Base-by-base conservation (phyloP, 2,797 vertebrate genomes). In the Cynopterus sphinx region DNA sequence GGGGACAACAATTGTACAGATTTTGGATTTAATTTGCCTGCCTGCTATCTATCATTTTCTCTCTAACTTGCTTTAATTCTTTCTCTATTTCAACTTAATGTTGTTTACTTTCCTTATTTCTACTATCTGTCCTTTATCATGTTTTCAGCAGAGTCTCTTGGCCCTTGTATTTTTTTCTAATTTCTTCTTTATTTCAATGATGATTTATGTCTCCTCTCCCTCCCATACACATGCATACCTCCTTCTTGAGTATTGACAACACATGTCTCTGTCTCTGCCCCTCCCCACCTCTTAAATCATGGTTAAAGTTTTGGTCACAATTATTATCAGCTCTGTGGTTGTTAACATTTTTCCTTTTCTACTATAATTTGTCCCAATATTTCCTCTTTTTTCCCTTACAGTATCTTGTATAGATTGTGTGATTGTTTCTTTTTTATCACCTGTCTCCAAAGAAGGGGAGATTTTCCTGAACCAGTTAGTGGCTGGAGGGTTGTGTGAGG, bases 41-140 rank as follows among this genome's bases (percentile, higher is more conserved):
- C 67, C 77, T 22, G 17, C 83, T 59, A 90, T 89, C 85, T 53
- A 92, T 94, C 93, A 96, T 92, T 94, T 94, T 96, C 74, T 65
- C 65, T 94, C 75, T 95, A 74, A 92, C 71, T 83, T 95, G 51
- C 83, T 93, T 93, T 89, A 82, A 51, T 82, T 63, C 65, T 94
- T 61, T 96, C 88, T 94, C 68, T 74, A 57, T 75, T 93, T 96
- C 73, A 86, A 59, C 65, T 33, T 95, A 96, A 95, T 65, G 51
- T 46, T 84, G 51, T 95, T 97, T 96, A 61, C 75, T 82, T 92
- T 92, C 86, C 39, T 53, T 79, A 87, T 95, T 90, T 79, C 13
- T 87, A 17, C 90, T 46, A 0, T 61, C 55, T 91, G 9, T 26
- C 57, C 33, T 94, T 95, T 71, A 81, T 51, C 75, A n/a, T 33